Base-by-base conservation (phyloP, 1,140 invertebrate species). In the Drosophila jambulina region DNA sequence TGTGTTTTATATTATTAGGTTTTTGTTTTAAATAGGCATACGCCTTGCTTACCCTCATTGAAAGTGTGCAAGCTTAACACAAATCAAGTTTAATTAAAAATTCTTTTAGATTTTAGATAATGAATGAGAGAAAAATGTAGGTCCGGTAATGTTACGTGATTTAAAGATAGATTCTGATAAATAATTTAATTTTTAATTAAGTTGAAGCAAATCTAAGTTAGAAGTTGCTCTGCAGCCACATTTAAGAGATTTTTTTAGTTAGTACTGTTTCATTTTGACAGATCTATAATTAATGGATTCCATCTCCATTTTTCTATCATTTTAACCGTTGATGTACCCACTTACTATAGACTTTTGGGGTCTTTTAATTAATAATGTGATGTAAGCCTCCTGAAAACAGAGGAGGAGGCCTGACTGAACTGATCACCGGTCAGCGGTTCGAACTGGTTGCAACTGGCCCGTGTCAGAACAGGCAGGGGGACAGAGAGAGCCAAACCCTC, bases 381-480 rank as follows among this genome's bases (percentile, higher is more conserved):
- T 82, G 78, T 78, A 80, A 84, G 78, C 68, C 54, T 69, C 42
- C 62, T 70, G 8, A 54, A 54, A 54, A 12, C 36, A 29, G 9
- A 17, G 62, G 17, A 61, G 32, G 29, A 46, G 43, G 53, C 60
- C 51, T 54, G 32, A 54, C 19, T 15, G 9, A 34, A 25, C 43
- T 27, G n/a, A 72, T 68, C 64, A 57, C 72, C 48, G 38, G 48
- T 48, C 8, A 19, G 58, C 78, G 46, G 83, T 74, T 87, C 46
- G 54, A 87, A 83, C 83, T 63, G 80, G 84, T 69, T 80, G 72
- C 77, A 61, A 80, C 83, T 53, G 61, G 77, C 64, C 42, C 56
- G n/a, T 48, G 43, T n/a, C 54, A 36, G 9, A 45, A 15, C 19
- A 34, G 19, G 6, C 36, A 32, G 25, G 15, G 49, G 12, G n/a